Evolutionary conservation across 2,113 vertebrate genomes (phyloP), one percentile per base, ranked within the genome.

Genomic region (Narcine bancroftii): DNA sequence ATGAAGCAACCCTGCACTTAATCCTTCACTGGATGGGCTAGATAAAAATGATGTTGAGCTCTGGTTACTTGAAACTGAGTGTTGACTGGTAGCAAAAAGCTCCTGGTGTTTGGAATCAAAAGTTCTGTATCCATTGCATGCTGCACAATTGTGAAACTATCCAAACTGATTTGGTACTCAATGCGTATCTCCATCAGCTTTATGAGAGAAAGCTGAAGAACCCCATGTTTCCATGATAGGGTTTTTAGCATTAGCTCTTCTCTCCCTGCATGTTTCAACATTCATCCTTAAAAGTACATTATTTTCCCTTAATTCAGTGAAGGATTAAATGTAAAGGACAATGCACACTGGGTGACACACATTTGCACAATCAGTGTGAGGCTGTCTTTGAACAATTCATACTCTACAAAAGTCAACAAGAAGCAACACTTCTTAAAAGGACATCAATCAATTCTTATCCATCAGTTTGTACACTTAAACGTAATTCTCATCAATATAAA

Each of bases 381-480:
- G 89, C 42, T 91, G 63, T 65, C 89, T 26, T 89, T 91, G 89
- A 91, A 91, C 65, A 91, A 66, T 91, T 91, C 65, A 11, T 91
- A 45, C 39, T 71, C 89, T 69, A 91, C 89, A 71, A 39, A 91
- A 65, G 89, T 91, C 89, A 91, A 91, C 11, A 87, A 87, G 81
- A 87, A 87, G 81, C 81, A 87, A 87, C 47, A 83, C 79, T 83
- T 83, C 79, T 53, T n/a, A 83, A 45, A 63, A 21, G 19, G 56
- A 89, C 39, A 91, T 42, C 65, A 42, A 91, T 91, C 42, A 69
- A 91, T 91, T 91, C 89, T 65, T 66, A 91, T 71, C 81, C 89
- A 71, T 91, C 65, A 33, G 63, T 47, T 91, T 91, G 63, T 91
- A 91, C 89, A 91, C 42, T 91, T 91, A 91, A 65, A 91, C 89